Conservation (phyloP, 30 jellyfish, hydroid and myxozoan genomes). For the Aurelia sp. region DNA sequence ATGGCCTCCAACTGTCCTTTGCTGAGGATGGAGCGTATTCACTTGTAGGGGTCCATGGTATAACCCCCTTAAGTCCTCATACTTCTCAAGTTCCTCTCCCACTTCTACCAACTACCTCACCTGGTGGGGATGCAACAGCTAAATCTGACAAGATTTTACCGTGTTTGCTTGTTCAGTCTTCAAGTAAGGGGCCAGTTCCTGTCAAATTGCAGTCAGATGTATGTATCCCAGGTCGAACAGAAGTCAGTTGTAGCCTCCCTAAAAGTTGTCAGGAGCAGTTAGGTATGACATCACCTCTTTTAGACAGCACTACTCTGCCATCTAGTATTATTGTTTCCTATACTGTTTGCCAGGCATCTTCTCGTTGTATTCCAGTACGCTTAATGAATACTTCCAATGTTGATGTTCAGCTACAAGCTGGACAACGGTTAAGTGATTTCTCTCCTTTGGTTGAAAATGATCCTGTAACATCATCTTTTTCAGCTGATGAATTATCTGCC, state of each 20-base stretch:
- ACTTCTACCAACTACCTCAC: neutral
- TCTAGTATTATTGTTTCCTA: constrained; percentile 24
- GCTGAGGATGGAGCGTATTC: neutral
- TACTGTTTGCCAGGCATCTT: constrained; percentile 25
- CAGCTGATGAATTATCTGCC: neutral
- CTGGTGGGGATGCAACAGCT: neutral
- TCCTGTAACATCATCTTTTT: neutral
- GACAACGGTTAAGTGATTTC: constrained; percentile 44
- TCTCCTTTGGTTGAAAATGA: constrained; percentile 38
- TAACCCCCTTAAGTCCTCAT: constrained; percentile 2
- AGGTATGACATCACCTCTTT: constrained; percentile 15
- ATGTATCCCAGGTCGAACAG: constrained; percentile 39
- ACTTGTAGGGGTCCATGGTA: constrained; percentile 9
- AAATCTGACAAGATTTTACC: neutral
- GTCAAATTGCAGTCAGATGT: neutral
- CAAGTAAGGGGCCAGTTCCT: constrained; percentile 25
- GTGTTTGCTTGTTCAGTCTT: constrained; percentile 23
- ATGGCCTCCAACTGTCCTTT: neutral
- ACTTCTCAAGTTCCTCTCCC: neutral
- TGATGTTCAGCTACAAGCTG: constrained; percentile 51
- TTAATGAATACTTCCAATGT: constrained; percentile 34
- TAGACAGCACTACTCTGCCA: neutral
- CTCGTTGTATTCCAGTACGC: constrained; percentile 17
- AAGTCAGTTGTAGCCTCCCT: constrained; percentile 20
- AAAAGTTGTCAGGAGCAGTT: constrained; percentile 33